phyloP scores from a whole-genome alignment of 2,888 invertebrate genomes.

The Euzetes globulus region DNA sequence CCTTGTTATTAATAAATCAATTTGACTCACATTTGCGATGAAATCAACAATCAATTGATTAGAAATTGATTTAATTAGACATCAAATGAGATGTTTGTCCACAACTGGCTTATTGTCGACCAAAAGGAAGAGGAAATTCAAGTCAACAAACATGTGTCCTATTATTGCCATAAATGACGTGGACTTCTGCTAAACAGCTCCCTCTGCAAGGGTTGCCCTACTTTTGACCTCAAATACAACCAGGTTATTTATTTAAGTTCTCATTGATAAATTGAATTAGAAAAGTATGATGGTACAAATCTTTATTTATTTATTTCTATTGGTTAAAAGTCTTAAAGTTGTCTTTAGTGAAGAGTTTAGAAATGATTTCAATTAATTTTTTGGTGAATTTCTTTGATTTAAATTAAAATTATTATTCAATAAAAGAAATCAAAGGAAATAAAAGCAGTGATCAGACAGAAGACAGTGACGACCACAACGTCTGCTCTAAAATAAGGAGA shows the following conservation, averaged over 20 bases:
- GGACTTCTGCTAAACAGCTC: too few relatives aligned
- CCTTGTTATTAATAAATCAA: neutral
- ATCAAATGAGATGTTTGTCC: conserved; percentile 1
- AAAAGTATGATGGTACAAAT: too few relatives aligned
- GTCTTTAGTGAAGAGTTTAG: neutral
- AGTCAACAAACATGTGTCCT: neutral
- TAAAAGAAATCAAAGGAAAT: neutral
- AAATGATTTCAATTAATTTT: neutral
- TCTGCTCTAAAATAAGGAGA: neutral
- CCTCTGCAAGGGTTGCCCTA: too few relatives aligned
- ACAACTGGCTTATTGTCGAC: neutral
- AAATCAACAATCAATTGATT: neutral
- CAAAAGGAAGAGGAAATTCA: neutral
- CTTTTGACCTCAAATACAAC: too few relatives aligned
- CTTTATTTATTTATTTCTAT: too few relatives aligned
- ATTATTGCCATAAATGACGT: neutral
- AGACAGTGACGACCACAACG: neutral
- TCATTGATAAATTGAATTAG: too few relatives aligned
- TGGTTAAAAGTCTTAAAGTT: too few relatives aligned
- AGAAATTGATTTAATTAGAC: neutral
- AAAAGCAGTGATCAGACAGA: neutral
- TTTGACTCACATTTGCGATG: neutral
- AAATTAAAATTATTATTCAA: neutral
- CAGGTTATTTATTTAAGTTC: too few relatives aligned
- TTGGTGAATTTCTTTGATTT: neutral